Evolutionary conservation across 2,113 vertebrate genomes (phyloP), one percentile per base, ranked within the genome.

Genomic region (Myxocyprinus asiaticus): DNA sequence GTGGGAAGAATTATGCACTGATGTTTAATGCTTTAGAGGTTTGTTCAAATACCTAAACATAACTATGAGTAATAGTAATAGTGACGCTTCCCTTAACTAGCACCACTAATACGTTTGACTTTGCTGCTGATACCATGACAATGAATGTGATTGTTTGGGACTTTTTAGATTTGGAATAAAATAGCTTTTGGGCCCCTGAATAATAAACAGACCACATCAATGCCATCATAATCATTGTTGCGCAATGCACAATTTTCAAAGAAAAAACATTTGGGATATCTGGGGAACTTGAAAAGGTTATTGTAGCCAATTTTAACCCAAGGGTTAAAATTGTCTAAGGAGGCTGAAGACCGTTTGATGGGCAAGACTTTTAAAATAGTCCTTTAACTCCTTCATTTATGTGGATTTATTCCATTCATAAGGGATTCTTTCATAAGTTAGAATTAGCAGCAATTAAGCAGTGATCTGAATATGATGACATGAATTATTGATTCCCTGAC

Each of bases 401-500:
- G 81, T 81, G 81, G 80, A 87, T 89, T 86, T 61, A 84, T 86
- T 88, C 81, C 77, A 45, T 82, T 79, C 69, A 68, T 85, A 85
- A 83, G 87, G 69, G 75, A 45, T 78, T 64, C 85, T 83, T 80
- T 84, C 66, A 84, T 84, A 82, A 88, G 89, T 88, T 86, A 87
- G 80, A 87, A 87, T 90, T 82, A 85, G 83, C 82, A 80, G 86
- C 84, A 33, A 33, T 33, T 71, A 82, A 71, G 85, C 82, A 80
- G 78, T 81, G 81, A 90, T 90, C 81, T 87, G 86, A 88, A 90
- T 87, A 87, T 81, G 88, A 81, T 85, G 65, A 65, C 78, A 81
- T 91, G 87, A 91, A 89, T 91, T 88, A 91, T 91, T 88, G 88
- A 91, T 91, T 86, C n/a, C 67, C 67, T 48, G 48, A 45, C 82